Percentiles rank a stretch among this genome's conserved stretches.
Conservation (phyloP, 2,113 vertebrate genomes). For the Pungitius pungitius region DNA sequence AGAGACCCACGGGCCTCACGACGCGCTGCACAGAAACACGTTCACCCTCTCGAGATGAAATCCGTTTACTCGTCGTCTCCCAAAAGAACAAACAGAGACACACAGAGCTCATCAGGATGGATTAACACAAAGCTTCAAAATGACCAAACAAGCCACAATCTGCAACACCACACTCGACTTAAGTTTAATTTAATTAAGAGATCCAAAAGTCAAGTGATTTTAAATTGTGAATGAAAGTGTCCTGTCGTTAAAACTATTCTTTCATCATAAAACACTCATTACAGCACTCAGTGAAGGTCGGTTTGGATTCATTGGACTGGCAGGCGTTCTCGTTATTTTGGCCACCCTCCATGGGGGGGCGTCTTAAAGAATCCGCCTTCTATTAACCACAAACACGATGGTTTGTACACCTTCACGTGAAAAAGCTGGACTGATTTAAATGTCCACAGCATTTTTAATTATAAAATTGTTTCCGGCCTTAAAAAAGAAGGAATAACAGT, state of each 20-base stretch:
- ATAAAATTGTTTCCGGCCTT: not conserved
- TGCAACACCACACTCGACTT: too few species aligned
- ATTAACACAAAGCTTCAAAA: not conserved
- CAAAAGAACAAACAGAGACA: not conserved
- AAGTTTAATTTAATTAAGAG: too few species aligned
- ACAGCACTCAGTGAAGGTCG: not conserved
- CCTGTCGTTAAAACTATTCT: not conserved
- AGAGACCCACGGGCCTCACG: too few species aligned
- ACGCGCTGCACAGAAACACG: too few species aligned
- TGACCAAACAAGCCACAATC: not conserved
- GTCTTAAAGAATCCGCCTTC: not conserved
- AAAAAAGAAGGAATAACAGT: not conserved
- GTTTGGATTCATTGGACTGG: not conserved
- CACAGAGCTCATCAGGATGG: not conserved
- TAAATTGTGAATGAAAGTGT: not conserved
- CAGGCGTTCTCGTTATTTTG: slow-evolving; percentile 8
- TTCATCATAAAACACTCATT: not conserved
- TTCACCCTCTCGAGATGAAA: too few species aligned
- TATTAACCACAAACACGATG: not conserved
- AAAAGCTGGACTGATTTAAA: not conserved
- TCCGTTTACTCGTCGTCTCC: not conserved
- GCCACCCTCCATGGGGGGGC: not conserved
- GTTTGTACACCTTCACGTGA: not conserved
- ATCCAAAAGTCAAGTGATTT: not conserved
- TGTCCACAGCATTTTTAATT: not conserved